Evolutionary conservation across 2,888 invertebrate species (phyloP), one percentile per base, ranked within the genome.

Genomic region (Serrognathus titanus): DNA sequence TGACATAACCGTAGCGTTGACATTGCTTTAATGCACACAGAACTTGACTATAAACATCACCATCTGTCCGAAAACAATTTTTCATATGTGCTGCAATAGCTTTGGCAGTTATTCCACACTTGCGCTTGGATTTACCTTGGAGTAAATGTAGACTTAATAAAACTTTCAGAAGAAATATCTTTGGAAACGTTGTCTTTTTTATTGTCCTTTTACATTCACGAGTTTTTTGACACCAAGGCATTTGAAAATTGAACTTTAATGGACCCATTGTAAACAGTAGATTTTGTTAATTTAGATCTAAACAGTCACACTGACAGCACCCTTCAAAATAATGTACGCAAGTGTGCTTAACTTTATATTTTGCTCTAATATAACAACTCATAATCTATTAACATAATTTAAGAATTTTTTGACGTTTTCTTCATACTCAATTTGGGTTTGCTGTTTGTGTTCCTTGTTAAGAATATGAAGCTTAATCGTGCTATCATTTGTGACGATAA

Each of bases 381-480:
- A 76, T 59, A 77, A 68, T 66, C 76, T 71, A 62, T 75, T 75
- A 61, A 79, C 75, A 58, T 81, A 81, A 67, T 75, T 76, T 60
- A 78, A 71, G 71, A 82, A 81, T 45, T 74, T 77, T 55, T 76
- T 73, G 12, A 78, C 64, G 65, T 82, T 79, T 57, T 74, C 71
- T 35, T 74, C 67, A 51, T 76, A 72, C 40, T 75, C 71, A 49
- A 78, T 71, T 31, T 65, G 65, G 37, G 73, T 67, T 45, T 77
- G 71, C 59, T 72, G 73, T 45, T 72, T 73, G 64, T 78, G 80
- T 52, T 79, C 76, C 51, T 73, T 66, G 55, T 75, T 80, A 13
- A 82, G 66, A 55, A 79, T 71, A 62, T 83, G 80, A 38, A 82
- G 66, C 63, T 79, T 76, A 11, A 82, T 66, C 20, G 67, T 68